Evolutionary conservation across 1,140 invertebrate genomes (phyloP), one percentile per base, ranked within the genome.

Genomic region (Oreohelix idahoensis): DNA sequence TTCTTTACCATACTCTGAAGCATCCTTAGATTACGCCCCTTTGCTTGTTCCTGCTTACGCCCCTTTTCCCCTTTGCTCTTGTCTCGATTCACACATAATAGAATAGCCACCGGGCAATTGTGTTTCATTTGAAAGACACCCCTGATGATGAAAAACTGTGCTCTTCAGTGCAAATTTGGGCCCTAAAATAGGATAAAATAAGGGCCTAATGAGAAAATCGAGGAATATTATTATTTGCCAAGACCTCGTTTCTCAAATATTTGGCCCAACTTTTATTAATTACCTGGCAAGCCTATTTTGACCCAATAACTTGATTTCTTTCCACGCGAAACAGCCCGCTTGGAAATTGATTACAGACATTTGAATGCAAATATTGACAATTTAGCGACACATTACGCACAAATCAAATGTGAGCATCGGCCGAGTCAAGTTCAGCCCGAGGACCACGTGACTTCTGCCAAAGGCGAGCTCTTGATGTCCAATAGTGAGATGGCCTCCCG

Each of bases 281-380:
- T 84, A 81, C 76, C 81, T 84, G 83, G 71, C 80, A 63, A 79
- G 51, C 83, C 82, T 80, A 84, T 86, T 86, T 86, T 79, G 75
- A 49, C 66, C 81, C 81, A 85, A 84, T 85, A 86, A 85, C 83
- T 78, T 66, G 75, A 77, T 79, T 83, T 83, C 75, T 63, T 75
- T 49, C 35, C 63, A 76, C 69, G 71, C 42, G 81, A 81, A 86
- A 82, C 63, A 73, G 80, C 42, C 69, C 79, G 81, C 84, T 84
- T 84, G 84, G 82, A 85, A 76, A 85, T 70, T 86, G 86, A 86
- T 86, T 86, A 86, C 63, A 79, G 86, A 74, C 81, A 86, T 86
- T 86, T 83, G 79, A 83, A 84, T 84, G 86, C 82, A 86, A 86
- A 86, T 86, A 86, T 86, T 86, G 86, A 84, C 86, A 86, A 85